phyloP scores from a whole-genome alignment of 2,113 vertebrate genomes.

The Pandion haliaetus region DNA sequence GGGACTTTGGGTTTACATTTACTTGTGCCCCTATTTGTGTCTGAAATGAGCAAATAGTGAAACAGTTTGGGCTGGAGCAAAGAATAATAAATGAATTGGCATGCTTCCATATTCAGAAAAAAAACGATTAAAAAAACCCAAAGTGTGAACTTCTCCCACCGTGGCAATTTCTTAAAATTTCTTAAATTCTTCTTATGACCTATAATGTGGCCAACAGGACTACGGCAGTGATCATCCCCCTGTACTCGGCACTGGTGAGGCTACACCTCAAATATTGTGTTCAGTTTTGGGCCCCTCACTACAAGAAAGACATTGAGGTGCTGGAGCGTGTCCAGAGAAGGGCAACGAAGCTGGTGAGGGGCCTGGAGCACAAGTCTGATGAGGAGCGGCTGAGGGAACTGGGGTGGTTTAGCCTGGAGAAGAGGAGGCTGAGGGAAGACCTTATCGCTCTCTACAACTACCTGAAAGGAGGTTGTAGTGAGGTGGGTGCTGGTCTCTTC shows the following conservation, averaged over 20 bases:
- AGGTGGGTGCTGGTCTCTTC: neutral
- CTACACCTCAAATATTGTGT: neutral
- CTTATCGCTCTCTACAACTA: neutral
- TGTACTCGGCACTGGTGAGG: neutral
- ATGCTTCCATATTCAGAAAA: neutral
- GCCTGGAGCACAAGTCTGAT: neutral
- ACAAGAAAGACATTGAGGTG: too few relatives aligned
- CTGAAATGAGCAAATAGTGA: neutral
- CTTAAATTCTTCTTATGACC: neutral
- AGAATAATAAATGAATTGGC: neutral
- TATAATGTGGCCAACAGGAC: neutral
- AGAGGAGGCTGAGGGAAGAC: neutral
- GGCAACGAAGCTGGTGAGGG: neutral
- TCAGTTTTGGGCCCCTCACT: neutral
- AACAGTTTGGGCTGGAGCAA: neutral
- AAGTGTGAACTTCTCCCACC: neutral
- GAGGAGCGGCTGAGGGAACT: neutral
- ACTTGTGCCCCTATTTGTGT: neutral
- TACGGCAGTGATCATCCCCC: neutral
- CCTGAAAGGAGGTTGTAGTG: neutral
- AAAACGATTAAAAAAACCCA: neutral
- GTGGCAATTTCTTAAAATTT: neutral
- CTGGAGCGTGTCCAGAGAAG: neutral
- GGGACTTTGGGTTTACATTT: neutral
- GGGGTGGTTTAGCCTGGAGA: neutral